Base-by-base conservation (phyloP, 2,888 invertebrate genomes). In the Ochropleura leucogaster region DNA sequence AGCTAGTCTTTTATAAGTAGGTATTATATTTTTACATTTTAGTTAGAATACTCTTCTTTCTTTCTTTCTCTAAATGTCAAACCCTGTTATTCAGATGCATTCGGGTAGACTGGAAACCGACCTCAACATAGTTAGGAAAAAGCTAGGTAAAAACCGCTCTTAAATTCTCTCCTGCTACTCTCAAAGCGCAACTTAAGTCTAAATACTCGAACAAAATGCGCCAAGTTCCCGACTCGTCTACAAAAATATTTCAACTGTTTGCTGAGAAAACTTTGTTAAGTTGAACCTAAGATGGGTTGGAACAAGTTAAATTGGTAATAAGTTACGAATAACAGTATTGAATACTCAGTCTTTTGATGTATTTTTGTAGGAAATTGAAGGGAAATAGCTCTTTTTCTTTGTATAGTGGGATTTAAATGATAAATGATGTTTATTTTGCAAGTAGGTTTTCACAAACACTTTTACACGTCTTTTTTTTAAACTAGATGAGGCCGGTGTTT, bases 251-350 rank as follows among this genome's bases (percentile, higher is more conserved):
- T 51, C 44, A 18, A 75, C 16, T 71, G 72, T 68, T 84, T 59
- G 62, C 68, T 55, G 69, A 79, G 73, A 49, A 64, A 67, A 69
- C 80, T 79, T 72, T 5, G 18, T 4, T 12, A 55, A 65, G 14
- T 82, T 47, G 20, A n/a, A 53, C 12, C 20, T 51, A 46, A 68
- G 60, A 53, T 40, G 53, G 5, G 12, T 83, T 8, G 4, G 65
- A 66, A 57, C 42, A 72, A 79, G 65, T 79, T 83, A 64, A 83
- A 72, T 79, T 79, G 55, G 57, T 79, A 79, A 53, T 77, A 71
- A 78, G 71, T 80, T 68, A 30, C 18, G 40, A 64, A 70, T 62
- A 69, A 55, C 64, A 64, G 53, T 70, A 46, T 68, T 65, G 42
- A 68, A 66, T 66, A 5, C 16, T 16, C 12, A 7, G 8, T 59